These are phyloP conservation scores for Carcina quercana DNA, from an alignment of 2,888 invertebrate species.

Conservation along the genomic window DNA sequence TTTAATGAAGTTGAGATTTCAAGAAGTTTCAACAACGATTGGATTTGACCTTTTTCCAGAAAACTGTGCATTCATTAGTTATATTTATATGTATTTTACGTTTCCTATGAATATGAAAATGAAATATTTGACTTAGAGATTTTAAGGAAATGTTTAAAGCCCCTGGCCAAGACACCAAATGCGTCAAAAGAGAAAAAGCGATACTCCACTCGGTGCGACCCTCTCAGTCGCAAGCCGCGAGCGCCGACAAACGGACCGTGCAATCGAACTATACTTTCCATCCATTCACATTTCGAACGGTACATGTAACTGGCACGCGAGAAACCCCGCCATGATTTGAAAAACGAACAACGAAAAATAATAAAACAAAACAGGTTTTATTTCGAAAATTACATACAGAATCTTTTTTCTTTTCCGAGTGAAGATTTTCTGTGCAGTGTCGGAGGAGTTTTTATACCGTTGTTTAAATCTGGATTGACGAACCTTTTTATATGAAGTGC, in stretches of 20 bases:
- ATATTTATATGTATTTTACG: no score
- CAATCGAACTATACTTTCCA: constrained; percentile 1
- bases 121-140: no score
- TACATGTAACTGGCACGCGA: constrained; percentile 9
- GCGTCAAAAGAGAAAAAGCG: constrained; percentile 34
- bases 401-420: not conserved
- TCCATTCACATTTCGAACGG: constrained; percentile 15
- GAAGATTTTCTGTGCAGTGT: constrained; percentile 14
- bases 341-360: not conserved
- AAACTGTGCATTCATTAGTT: no score
- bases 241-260: constrained; percentile 31
- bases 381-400: constrained; percentile 1
- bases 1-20: no score
- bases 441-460: not conserved
- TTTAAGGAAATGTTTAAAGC: constrained; percentile 22
- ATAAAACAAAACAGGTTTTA: not conserved
- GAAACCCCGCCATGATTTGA: constrained; percentile 1
- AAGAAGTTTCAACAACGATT: no score
- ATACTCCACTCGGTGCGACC: constrained; percentile 31
- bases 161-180: no score
- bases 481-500: constrained; percentile 17
- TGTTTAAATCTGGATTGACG: no score
- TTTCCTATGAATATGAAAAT: no score
- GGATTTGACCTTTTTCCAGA: no score
- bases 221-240: constrained; percentile 44